Percentiles rank a stretch among this genome's conserved stretches.
Evolutionary conservation across 2,888 invertebrate species (phyloP).

Genomic region (Mesorhabditis spiculigera): DNA sequence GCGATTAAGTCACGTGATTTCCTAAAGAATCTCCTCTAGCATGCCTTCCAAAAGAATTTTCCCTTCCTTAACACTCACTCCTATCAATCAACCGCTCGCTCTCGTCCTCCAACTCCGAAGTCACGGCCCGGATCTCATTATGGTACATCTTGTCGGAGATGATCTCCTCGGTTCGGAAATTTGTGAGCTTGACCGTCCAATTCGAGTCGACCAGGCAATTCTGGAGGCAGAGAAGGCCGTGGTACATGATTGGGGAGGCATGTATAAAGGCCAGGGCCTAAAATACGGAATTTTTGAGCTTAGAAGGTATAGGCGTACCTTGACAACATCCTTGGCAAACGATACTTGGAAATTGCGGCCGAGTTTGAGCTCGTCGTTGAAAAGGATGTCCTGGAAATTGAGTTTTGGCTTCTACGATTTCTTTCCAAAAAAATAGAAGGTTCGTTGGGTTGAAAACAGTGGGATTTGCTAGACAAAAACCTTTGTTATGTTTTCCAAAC

Average conservation of each 20-base stretch:
- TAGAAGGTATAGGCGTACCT: conserved; percentile 26
- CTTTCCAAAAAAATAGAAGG: not conserved
- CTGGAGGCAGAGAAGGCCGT: conserved; percentile 54
- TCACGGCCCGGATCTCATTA: conserved; percentile 29
- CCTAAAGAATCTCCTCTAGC: not conserved
- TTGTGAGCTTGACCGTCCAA: conserved; percentile 57
- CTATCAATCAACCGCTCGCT: conserved; percentile 18
- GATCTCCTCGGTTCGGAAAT: conserved; percentile 52
- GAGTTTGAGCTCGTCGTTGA: conserved; percentile 56
- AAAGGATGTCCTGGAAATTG: conserved; percentile 48
- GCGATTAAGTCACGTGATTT: too few relatives aligned
- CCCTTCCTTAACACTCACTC: conserved; percentile 12
- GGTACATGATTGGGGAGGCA: conserved; percentile 43
- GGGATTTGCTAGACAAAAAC: not conserved
- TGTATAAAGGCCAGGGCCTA: conserved; percentile 52
- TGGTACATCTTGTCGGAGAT: conserved; percentile 51
- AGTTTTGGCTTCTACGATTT: not conserved
- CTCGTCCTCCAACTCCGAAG: conserved; percentile 12
- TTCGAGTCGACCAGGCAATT: conserved; percentile 57
- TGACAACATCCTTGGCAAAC: conserved; percentile 56
- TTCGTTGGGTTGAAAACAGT: not conserved
- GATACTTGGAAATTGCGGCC: conserved; percentile 57
- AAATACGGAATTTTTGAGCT: conserved; percentile 8
- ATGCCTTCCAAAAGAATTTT: not conserved
- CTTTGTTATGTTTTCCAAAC: too few relatives aligned